These are phyloP conservation scores for Scolopax mira DNA, from an alignment of 2,113 vertebrate genomes.

Conservation along the genomic window DNA sequence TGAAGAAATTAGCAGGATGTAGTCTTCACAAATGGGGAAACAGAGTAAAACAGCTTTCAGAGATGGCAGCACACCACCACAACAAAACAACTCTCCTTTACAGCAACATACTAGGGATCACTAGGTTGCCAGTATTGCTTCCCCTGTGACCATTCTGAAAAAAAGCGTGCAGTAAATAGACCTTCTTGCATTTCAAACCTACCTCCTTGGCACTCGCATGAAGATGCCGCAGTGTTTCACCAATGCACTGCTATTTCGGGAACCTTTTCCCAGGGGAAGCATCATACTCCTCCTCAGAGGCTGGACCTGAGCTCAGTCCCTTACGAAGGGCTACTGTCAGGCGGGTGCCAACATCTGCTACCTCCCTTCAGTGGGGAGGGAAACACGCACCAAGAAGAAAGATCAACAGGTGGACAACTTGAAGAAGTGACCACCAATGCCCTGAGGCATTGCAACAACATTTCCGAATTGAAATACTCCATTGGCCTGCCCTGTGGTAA, in stretches of 20 bases:
- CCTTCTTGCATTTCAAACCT: background rate
- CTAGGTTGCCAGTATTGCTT: background rate
- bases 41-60: background rate
- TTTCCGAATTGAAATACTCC: background rate
- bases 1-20: background rate
- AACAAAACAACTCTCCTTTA: background rate
- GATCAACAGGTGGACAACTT: background rate
- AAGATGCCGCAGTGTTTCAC: background rate
- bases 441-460: background rate
- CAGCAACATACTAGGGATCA: background rate
- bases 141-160: background rate
- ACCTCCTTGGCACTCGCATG: background rate
- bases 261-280: background rate
- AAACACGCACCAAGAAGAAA: rapidly evolving
- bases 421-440: background rate
- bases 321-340: background rate
- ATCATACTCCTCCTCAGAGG: background rate
- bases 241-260: background rate
- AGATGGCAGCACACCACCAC: background rate
- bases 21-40: background rate
- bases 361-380: background rate
- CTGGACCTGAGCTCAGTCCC: background rate
- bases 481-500: background rate
- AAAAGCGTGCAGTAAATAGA: background rate
- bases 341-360: background rate